phyloP scores from a whole-genome alignment of 2,113 vertebrate genomes.

The Catagonus wagneri region DNA sequence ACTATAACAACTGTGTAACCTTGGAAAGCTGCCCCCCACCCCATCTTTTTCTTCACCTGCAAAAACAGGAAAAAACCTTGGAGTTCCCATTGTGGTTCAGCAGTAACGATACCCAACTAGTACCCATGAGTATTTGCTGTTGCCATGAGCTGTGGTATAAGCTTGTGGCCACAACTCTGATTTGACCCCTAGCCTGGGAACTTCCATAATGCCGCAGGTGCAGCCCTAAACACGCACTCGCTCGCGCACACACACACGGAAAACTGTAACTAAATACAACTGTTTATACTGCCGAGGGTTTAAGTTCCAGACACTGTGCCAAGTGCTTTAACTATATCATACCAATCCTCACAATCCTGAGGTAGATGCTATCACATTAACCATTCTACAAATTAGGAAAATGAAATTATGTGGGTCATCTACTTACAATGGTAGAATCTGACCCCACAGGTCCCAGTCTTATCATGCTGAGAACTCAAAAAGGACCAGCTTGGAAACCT shows the following conservation, averaged over 20 bases:
- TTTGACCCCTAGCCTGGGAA: no score
- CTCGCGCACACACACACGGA: no score
- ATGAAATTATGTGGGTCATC: neutral
- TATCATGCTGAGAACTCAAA: neutral
- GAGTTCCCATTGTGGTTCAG: no score
- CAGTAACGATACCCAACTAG: no score
- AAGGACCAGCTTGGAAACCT: neutral
- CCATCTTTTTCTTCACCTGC: neutral
- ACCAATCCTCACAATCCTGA: neutral
- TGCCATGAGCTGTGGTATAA: no score
- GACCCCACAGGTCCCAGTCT: neutral
- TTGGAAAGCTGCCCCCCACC: neutral
- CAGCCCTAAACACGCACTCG: no score
- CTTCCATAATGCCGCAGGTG: no score
- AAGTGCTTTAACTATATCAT: neutral
- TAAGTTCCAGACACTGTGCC: neutral
- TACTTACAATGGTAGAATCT: neutral
- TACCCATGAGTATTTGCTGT: no score
- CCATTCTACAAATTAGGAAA: neutral
- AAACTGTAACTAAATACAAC: rapidly evolving
- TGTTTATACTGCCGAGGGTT: neutral
- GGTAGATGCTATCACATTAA: neutral
- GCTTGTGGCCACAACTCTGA: no score
- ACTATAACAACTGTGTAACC: neutral
- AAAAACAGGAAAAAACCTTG: constrained; percentile 44